phyloP scores from a whole-genome alignment of 2,888 invertebrate genomes.

The Ophioninae sp. region DNA sequence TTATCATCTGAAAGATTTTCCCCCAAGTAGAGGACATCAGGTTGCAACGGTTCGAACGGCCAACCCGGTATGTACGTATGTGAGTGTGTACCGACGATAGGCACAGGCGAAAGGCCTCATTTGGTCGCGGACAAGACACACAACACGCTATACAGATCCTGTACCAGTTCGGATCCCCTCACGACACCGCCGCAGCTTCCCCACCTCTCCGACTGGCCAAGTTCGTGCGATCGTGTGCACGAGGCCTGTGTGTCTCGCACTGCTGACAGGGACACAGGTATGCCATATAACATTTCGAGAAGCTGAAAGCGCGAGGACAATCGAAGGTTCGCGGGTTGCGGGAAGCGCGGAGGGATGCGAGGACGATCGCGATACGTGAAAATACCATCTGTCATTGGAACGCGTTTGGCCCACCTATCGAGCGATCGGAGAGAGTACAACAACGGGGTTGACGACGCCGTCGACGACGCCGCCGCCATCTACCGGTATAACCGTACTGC shows the following conservation, averaged over 20 bases:
- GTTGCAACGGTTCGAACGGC: too few relatives aligned
- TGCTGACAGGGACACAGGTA: slow-evolving; percentile 46
- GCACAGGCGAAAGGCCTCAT: neutral
- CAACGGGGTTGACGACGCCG: slow-evolving; percentile 44
- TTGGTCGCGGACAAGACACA: neutral
- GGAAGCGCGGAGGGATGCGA: slow-evolving; percentile 18
- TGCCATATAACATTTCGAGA: slow-evolving; percentile 55
- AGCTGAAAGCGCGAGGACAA: slow-evolving; percentile 51
- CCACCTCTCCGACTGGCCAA: neutral
- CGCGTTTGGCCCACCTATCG: slow-evolving; percentile 70
- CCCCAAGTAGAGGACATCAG: too few relatives aligned
- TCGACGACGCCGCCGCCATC: neutral
- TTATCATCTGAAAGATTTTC: too few relatives aligned
- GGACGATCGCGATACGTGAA: slow-evolving; percentile 77
- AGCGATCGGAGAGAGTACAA: slow-evolving; percentile 9
- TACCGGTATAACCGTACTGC: too few relatives aligned
- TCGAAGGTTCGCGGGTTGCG: slow-evolving; percentile 28
- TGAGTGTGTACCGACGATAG: too few relatives aligned
- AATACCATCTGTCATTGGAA: slow-evolving; percentile 79
- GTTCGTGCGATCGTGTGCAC: neutral
- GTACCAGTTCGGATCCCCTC: neutral
- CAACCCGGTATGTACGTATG: too few relatives aligned
- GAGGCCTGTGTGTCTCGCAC: slow-evolving; percentile 3
- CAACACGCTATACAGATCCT: neutral
- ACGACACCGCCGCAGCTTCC: neutral